These are phyloP conservation scores for Pachycephus smyrnensis DNA, from an alignment of 2,888 invertebrate genomes.

Conservation along the genomic window DNA sequence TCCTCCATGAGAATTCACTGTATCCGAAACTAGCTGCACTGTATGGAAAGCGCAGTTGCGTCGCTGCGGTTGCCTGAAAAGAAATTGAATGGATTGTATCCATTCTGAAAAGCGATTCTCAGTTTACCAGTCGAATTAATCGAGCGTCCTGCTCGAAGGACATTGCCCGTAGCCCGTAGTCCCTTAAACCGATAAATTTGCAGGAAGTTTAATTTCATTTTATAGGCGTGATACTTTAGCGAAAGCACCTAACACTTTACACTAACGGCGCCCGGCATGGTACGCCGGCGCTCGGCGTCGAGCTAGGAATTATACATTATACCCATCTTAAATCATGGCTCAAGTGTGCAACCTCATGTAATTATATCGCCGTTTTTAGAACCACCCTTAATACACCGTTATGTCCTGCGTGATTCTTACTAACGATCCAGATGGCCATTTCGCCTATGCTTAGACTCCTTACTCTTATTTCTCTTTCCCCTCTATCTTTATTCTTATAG, in stretches of 20 bases:
- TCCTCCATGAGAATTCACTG: too few relatives aligned
- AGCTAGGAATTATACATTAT: conserved; percentile 51
- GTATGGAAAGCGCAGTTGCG: too few relatives aligned
- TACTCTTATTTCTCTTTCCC: conserved; percentile 10
- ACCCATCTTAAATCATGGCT: conserved; percentile 46
- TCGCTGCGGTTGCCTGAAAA: too few relatives aligned
- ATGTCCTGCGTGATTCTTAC: conserved; percentile 33
- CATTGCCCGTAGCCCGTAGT: not conserved
- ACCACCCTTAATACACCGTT: conserved; percentile 35
- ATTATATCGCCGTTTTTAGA: conserved; percentile 53
- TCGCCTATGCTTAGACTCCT: conserved; percentile 1
- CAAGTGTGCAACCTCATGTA: conserved; percentile 42
- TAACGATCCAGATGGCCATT: not conserved
- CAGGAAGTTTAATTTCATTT: conserved; percentile 60
- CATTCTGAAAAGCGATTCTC: too few relatives aligned
- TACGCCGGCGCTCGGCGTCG: conserved; percentile 31
- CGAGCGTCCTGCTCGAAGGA: not conserved
- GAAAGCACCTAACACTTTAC: conserved; percentile 54
- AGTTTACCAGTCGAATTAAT: conserved; percentile 1
- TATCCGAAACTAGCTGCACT: too few relatives aligned
- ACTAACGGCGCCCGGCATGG: conserved; percentile 45
- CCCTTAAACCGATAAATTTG: conserved; percentile 49
- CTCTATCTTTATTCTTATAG: too few relatives aligned
- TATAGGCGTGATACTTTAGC: conserved; percentile 61
- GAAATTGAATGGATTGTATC: too few relatives aligned